Percentiles rank a stretch among this genome's conserved stretches.
These are phyloP conservation scores for Peromyscus leucopus DNA, from an alignment of 2,113 vertebrate species.

Conservation along the genomic window DNA sequence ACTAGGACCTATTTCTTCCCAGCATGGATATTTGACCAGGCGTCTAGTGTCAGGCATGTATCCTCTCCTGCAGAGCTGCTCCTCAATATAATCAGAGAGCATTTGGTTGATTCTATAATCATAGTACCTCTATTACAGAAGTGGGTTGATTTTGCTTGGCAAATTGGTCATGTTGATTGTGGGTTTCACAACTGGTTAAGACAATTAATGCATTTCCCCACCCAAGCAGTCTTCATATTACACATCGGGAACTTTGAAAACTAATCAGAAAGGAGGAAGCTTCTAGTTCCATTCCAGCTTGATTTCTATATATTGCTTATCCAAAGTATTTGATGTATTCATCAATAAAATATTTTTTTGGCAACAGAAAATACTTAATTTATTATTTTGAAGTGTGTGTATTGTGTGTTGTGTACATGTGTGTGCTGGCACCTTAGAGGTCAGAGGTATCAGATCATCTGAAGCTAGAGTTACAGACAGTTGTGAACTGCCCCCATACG, in stretches of 20 bases:
- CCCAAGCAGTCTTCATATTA: background rate
- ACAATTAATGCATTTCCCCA: background rate
- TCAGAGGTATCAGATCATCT: background rate
- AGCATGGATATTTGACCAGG: background rate
- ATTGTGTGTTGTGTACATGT: background rate
- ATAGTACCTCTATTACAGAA: background rate
- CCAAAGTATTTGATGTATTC: background rate
- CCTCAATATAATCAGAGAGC: background rate
- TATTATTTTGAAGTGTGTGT: background rate
- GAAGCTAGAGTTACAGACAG: background rate
- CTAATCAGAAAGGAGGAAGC: background rate
- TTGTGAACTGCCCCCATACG: background rate
- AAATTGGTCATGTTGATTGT: background rate
- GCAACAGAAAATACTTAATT: background rate
- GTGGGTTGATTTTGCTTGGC: background rate
- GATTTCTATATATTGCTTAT: background rate
- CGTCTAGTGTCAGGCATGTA: background rate
- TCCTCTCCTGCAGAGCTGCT: background rate
- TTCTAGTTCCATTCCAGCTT: background rate
- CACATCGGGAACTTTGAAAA: background rate
- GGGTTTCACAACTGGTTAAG: background rate
- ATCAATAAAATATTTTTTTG: background rate
- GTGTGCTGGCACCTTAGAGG: background rate
- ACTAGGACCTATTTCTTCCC: background rate
- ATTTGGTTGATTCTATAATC: background rate